A percentile compares a stretch with the other conserved stretches of the same genome.
Evolutionary conservation across 2,888 invertebrate species (phyloP).

Genomic region (Dryobotodes eremita): DNA sequence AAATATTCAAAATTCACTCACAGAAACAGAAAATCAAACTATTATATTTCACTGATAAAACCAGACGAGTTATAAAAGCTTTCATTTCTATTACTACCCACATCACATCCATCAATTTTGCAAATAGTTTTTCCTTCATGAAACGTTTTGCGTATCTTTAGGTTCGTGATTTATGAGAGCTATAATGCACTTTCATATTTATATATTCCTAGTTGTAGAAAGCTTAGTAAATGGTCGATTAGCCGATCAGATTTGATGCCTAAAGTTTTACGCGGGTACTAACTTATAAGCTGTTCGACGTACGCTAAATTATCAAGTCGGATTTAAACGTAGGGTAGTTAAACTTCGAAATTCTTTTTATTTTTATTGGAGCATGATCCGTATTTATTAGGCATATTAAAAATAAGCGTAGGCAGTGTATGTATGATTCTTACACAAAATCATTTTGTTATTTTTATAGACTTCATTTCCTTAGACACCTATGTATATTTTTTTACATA

Average conservation of each 20-base stretch:
- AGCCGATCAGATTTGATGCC: slow-evolving; percentile 51
- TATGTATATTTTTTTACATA: slow-evolving; percentile 4
- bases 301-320: slow-evolving; percentile 11
- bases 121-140: slow-evolving; percentile 39
- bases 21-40: neutral
- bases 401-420: neutral
- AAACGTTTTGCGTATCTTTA: slow-evolving; percentile 24
- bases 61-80: slow-evolving; percentile 18
- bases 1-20: neutral
- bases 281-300: slow-evolving; percentile 18
- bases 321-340: slow-evolving; percentile 5
- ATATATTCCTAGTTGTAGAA: slow-evolving; percentile 39
- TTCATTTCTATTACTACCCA: slow-evolving; percentile 18
- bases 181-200: slow-evolving; percentile 47
- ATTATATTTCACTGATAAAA: slow-evolving; percentile 3
- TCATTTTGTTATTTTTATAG: slow-evolving; percentile 28
- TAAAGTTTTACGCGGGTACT: slow-evolving; percentile 29
- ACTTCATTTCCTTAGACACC: neutral
- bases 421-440: slow-evolving; percentile 13
- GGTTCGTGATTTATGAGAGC: slow-evolving; percentile 49
- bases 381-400: slow-evolving; percentile 16
- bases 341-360: slow-evolving; percentile 11
- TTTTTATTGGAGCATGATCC: slow-evolving; percentile 8
- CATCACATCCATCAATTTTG: slow-evolving; percentile 50
- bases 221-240: slow-evolving; percentile 54